Conservation (phyloP, 1,140 invertebrate genomes). For the Heterodera carotae region DNA sequence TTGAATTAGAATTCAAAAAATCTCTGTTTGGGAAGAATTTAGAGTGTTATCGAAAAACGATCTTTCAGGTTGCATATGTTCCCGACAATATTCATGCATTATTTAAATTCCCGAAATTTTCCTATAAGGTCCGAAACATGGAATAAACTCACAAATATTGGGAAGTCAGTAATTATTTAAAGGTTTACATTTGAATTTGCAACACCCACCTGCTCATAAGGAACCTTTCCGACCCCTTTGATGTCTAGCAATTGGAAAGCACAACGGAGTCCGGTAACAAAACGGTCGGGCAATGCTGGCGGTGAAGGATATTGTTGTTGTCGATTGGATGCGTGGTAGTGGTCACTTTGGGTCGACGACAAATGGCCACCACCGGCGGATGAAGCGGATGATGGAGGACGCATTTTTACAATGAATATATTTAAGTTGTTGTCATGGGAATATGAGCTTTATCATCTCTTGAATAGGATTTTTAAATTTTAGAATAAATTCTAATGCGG, state of each 20-base stretch:
- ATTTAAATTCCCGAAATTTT: too few species aligned
- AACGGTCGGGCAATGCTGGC: not conserved
- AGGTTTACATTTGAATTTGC: too few species aligned
- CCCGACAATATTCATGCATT: too few species aligned
- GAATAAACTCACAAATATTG: too few species aligned
- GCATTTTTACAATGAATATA: not conserved
- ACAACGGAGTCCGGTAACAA: not conserved
- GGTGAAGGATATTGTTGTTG: not conserved
- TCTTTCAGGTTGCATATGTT: too few species aligned
- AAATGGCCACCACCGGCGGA: not conserved
- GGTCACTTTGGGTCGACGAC: not conserved
- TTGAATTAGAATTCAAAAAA: too few species aligned
- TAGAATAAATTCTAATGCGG: too few species aligned
- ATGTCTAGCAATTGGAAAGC: not conserved
- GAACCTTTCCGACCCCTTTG: not conserved
- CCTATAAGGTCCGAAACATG: too few species aligned
- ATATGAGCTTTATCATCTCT: not conserved
- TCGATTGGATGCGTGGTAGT: not conserved
- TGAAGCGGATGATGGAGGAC: not conserved
- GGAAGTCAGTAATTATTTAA: too few species aligned
- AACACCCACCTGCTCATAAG: not conserved
- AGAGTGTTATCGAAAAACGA: too few species aligned
- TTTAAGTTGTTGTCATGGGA: not conserved
- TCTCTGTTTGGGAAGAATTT: too few species aligned
- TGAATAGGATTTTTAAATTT: not conserved